Base-by-base conservation (phyloP, 37 sponge, comb jelly and placozoan species). In the Amphimedon queenslandica region DNA sequence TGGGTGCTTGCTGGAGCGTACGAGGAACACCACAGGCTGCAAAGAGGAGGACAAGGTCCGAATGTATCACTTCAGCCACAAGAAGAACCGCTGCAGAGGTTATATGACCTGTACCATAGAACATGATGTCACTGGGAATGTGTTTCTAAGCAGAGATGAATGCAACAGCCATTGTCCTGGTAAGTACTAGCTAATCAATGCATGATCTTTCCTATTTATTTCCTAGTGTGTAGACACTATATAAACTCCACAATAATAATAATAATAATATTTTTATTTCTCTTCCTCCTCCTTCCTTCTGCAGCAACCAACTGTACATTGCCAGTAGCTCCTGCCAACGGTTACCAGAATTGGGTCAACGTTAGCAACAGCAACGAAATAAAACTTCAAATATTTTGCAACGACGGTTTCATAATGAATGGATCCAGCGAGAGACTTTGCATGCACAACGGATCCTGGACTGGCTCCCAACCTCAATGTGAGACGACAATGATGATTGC, bases 351-450 rank as follows among this genome's bases (percentile, higher is more conserved):
- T 60, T 60, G 5, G 27, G 27, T 60, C 8, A 6, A 11, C 5
- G 5, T n/a, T 11, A n/a, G 5, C 23, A 60, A 60, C 23, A 25
- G 28, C 21, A n/a, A 25, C 58, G 31, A 63, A 32, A 0, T 37
- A 64, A 2, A 23, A 8, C 30, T 82, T 66, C 30, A 32, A 11
- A 1, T 76, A 74, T 47, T 40, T 57, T 60, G 61, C 28, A 11
- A 60, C 23, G 21, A 60, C 5, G 23, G 27, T 6, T 60, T 25
- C 27, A 60, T 5, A n/a, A 13, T 60, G 23, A 25, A 25, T 25
- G 61, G 61, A 60, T 25, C 23, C 27, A 25, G 5, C 27, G 61
- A 11, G 21, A 11, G 61, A 60, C 5, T 25, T 11, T 60, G 61
- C 61, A 25, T 60, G 61, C 21, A 60, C 28, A n/a, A 60, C 27